Evolutionary conservation across 2,113 vertebrate genomes (phyloP).

Genomic region (Setophaga petechia): DNA sequence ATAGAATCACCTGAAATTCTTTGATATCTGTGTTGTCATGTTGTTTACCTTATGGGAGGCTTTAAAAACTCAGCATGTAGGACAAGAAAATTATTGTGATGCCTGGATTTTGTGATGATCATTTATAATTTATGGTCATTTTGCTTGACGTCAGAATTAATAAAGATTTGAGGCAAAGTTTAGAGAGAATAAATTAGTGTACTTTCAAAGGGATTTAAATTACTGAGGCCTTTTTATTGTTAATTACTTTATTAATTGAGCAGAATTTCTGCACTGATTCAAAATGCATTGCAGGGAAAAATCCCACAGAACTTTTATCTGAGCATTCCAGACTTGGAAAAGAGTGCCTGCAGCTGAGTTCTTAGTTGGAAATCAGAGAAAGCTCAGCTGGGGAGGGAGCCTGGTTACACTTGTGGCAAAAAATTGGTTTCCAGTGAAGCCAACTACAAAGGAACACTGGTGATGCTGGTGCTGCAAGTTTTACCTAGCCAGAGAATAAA

Average conservation of each 20-base stretch:
- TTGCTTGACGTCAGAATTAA: conserved; percentile 52
- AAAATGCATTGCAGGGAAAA: conserved; percentile 3
- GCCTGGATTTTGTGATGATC: conserved; percentile 46
- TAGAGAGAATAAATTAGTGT: conserved; percentile 60
- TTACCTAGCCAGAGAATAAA: not conserved
- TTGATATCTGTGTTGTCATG: not conserved
- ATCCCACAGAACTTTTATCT: not conserved
- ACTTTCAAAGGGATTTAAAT: conserved; percentile 62
- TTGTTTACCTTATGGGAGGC: not conserved
- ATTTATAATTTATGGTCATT: conserved; percentile 61
- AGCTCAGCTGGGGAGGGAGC: not conserved
- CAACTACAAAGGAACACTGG: not conserved
- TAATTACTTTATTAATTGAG: conserved; percentile 72
- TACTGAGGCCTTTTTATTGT: conserved; percentile 43
- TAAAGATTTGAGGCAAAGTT: conserved; percentile 59
- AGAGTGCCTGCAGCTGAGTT: not conserved
- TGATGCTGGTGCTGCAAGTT: not conserved
- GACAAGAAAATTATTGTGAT: not conserved
- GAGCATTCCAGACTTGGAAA: conserved; percentile 2
- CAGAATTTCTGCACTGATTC: conserved; percentile 32
- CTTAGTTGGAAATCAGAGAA: conserved; percentile 13
- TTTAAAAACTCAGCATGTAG: not conserved
- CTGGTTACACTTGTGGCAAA: not conserved
- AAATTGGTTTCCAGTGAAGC: not conserved
- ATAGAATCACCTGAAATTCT: not conserved